These are phyloP conservation scores for Lophius piscatorius DNA, from an alignment of 2,113 vertebrate genomes.

Conservation along the genomic window DNA sequence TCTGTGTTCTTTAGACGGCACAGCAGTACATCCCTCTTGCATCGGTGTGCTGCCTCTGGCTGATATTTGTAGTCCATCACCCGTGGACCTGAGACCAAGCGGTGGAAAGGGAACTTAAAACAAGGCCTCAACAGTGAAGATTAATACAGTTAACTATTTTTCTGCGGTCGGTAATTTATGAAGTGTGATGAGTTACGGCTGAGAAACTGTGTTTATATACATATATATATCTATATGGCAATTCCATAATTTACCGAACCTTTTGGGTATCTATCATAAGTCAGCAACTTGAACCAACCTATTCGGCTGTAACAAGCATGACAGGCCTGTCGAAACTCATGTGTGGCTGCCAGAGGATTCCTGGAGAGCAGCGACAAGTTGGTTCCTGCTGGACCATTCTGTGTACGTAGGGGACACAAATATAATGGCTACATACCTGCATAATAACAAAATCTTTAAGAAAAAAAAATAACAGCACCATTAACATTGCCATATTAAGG, in stretches of 20 bases:
- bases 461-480: not conserved
- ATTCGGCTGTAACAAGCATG: slow-evolving; percentile 94
- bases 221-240: not conserved
- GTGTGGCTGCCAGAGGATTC: slow-evolving; percentile 93
- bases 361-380: slow-evolving; percentile 91
- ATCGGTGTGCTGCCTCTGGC: slow-evolving; percentile 94
- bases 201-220: too few species aligned
- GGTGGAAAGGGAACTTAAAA: not conserved
- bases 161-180: too few species aligned
- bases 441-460: not conserved
- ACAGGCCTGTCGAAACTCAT: slow-evolving; percentile 96
- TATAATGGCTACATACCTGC: not conserved
- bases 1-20: slow-evolving; percentile 88
- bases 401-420: not conserved
- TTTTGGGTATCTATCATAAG: too few species aligned
- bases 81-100: slow-evolving; percentile 81
- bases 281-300: slow-evolving; percentile 75
- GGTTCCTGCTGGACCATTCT: slow-evolving; percentile 84
- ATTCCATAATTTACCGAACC: not conserved
- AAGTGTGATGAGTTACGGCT: too few species aligned
- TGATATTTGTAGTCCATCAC: slow-evolving; percentile 95
- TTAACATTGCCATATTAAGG: not conserved
- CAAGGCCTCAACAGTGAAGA: too few species aligned
- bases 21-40: slow-evolving; percentile 91
- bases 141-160: too few species aligned